Percentiles rank a stretch among this genome's conserved stretches.
Conservation (phyloP, 1,140 invertebrate species). For the Drosophila parvula region DNA sequence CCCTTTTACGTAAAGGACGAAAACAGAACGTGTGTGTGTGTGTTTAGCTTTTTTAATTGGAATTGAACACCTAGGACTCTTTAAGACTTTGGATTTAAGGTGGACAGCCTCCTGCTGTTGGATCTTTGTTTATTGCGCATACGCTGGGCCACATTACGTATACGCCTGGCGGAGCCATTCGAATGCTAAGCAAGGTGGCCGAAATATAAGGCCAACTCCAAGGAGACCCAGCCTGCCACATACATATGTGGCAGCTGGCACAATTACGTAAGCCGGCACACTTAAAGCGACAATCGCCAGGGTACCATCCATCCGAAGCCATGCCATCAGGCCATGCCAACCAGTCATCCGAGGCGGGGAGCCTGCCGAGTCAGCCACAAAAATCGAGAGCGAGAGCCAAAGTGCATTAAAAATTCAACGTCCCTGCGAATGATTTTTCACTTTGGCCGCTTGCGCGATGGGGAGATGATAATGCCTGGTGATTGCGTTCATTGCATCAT, state of each 20-base stretch:
- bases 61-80: not conserved
- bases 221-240: not conserved
- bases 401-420: constrained; percentile 77
- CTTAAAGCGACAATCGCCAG: constrained; percentile 30
- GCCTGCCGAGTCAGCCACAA: constrained; percentile 7
- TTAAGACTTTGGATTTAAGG: constrained; percentile 7
- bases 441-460: constrained; percentile 23
- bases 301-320: constrained; percentile 1
- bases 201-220: constrained; percentile 1
- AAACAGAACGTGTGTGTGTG: not conserved
- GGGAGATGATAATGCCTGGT: constrained; percentile 54
- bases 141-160: constrained; percentile 21
- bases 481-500: constrained; percentile 72
- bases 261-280: constrained; percentile 33
- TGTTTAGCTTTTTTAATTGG: not conserved
- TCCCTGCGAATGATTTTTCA: constrained; percentile 60
- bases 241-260: not conserved
- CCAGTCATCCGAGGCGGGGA: constrained; percentile 5
- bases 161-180: constrained; percentile 36
- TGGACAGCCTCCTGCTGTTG: not conserved
- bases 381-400: constrained; percentile 35
- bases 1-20: constrained; percentile 1
- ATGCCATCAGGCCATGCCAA: constrained; percentile 3
- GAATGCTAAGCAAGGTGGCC: constrained; percentile 46
- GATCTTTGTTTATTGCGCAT: constrained; percentile 8